A percentile compares a stretch with the other conserved stretches of the same genome.
Evolutionary conservation across 1,140 invertebrate species (phyloP).

Genomic region (Hycleus phaleratus): DNA sequence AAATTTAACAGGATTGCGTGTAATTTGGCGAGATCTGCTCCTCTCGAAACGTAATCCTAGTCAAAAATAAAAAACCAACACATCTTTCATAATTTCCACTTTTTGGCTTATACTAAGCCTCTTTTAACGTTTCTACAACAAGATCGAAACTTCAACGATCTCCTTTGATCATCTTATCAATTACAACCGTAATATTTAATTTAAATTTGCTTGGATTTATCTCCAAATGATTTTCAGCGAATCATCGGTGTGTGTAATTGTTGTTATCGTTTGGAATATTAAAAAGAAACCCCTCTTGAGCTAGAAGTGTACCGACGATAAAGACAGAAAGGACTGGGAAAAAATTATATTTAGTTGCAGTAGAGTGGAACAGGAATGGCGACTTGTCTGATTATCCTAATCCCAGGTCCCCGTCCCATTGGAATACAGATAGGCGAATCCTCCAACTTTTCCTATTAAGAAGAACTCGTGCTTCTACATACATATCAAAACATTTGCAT

Average conservation of each 20-base stretch:
- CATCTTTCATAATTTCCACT: conserved; percentile 30
- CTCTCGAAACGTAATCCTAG: no score
- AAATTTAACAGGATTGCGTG: conserved; percentile 11
- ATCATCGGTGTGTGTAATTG: conserved; percentile 9
- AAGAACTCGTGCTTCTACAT: conserved; percentile 29
- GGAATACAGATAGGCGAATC: conserved; percentile 28
- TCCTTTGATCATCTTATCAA: conserved; percentile 6
- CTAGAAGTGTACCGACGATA: no score
- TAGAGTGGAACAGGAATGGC: conserved; percentile 22
- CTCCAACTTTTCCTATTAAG: conserved; percentile 28
- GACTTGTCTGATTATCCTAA: conserved; percentile 29
- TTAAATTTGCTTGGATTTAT: no score
- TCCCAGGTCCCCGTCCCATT: conserved; percentile 22
- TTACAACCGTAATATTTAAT: no score
- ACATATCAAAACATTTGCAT: conserved; percentile 31
- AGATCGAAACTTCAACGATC: conserved; percentile 1
- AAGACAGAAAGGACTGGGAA: no score
- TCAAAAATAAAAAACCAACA: conserved; percentile 10
- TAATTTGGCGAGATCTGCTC: conserved; percentile 20
- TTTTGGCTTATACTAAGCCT: conserved; percentile 23
- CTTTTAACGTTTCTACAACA: conserved; percentile 13
- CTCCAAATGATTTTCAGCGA: no score
- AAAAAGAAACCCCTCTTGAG: background rate
- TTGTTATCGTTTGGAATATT: conserved; percentile 10
- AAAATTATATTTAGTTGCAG: conserved; percentile 23